These are phyloP conservation scores for Cossypha polioptera DNA, from an alignment of 2,797 vertebrate genomes.

Conservation along the genomic window DNA sequence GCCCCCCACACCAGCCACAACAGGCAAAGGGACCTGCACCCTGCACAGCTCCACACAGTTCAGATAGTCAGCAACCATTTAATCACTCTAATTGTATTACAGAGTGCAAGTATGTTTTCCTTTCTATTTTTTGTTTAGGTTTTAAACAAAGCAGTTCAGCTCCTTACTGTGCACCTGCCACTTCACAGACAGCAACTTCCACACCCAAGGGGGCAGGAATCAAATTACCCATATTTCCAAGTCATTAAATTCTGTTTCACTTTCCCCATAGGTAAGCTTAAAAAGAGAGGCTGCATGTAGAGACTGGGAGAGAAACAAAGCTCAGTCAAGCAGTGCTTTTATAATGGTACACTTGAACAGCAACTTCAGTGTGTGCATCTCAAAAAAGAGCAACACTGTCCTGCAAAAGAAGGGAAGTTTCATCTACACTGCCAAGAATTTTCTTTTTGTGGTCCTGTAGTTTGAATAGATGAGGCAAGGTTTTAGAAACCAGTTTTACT, in stretches of 20 bases:
- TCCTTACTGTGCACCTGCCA: not conserved
- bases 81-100: not conserved
- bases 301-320: not conserved
- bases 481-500: slow-evolving; percentile 62
- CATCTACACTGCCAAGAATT: not conserved
- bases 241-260: not conserved
- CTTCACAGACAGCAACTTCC: slow-evolving; percentile 18
- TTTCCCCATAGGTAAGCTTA: not conserved
- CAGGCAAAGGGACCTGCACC: not conserved
- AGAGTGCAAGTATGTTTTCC: not conserved
- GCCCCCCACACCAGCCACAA: not conserved
- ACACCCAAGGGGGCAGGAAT: slow-evolving; percentile 48
- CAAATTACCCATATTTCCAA: not conserved
- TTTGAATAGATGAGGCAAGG: not conserved
- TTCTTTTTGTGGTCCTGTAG: not conserved
- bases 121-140: not conserved
- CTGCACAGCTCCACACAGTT: slow-evolving; percentile 32
- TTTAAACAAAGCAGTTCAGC: not conserved
- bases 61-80: slow-evolving; percentile 36
- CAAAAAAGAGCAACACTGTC: not conserved
- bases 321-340: not conserved
- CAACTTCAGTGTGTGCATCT: not conserved
- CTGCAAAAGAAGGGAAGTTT: not conserved
- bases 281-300: not conserved
- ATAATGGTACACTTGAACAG: not conserved